A percentile compares a stretch with the other conserved stretches of the same genome.
These are phyloP conservation scores for crab-eating macaque (Macaca fascicularis) DNA, from an alignment of 2,113 vertebrate species.

Conservation along the genomic window T2T-MFA8v1.1 NC_088380.1:184234501-184235000, in stretches of 20 bases:
- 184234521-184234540: neutral
- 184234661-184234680: conserved; percentile 23
- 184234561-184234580: neutral
- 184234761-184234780: conserved; percentile 11
- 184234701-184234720: conserved; percentile 27
- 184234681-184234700: conserved; percentile 19
- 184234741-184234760: neutral
- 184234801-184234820: conserved; percentile 8
- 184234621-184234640: neutral
- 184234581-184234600: neutral
- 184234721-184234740: conserved; percentile 6
- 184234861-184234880: conserved; percentile 32
- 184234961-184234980: conserved; percentile 52
- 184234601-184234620: neutral
- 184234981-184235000: conserved; percentile 38
- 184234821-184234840: neutral
- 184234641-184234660: conserved; percentile 38
- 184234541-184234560: neutral
- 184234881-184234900: conserved; percentile 37
- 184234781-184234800: neutral
- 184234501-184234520: neutral
- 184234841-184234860: neutral
- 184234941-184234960: conserved; percentile 1
- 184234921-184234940: neutral
- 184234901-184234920: conserved; percentile 8